Evolutionary conservation across 2,888 invertebrate species (phyloP).

Genomic region (Scaptomyza cyrtandrae): DNA sequence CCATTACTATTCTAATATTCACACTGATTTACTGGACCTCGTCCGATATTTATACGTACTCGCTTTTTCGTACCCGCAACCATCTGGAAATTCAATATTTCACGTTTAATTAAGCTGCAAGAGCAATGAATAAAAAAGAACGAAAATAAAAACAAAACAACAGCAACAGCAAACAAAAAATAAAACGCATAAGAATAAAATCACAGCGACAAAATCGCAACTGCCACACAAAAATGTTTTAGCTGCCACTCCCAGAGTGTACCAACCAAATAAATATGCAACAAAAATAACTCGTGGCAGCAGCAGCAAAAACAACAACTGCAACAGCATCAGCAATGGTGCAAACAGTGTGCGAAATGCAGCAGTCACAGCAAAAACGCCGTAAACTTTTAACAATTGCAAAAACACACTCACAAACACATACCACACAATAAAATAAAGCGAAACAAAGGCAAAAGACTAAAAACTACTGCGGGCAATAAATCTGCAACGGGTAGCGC

Average conservation of each 20-base stretch:
- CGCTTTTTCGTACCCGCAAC: slow-evolving; percentile 31
- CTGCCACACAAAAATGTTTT: slow-evolving; percentile 60
- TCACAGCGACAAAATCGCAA: slow-evolving; percentile 71
- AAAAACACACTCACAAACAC: slow-evolving; percentile 45
- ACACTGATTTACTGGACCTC: slow-evolving; percentile 36
- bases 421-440: slow-evolving; percentile 41
- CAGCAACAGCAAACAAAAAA: slow-evolving; percentile 5
- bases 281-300: slow-evolving; percentile 38
- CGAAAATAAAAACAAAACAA: slow-evolving; percentile 16
- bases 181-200: slow-evolving; percentile 40
- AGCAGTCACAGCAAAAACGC: slow-evolving; percentile 73
- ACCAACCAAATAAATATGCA: slow-evolving; percentile 57
- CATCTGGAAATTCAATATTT: slow-evolving; percentile 69
- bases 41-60: slow-evolving; percentile 43
- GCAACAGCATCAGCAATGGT: slow-evolving; percentile 27
- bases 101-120: slow-evolving; percentile 76
- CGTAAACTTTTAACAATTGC: slow-evolving; percentile 76
- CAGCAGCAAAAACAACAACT: background rate
- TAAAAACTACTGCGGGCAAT: slow-evolving; percentile 73
- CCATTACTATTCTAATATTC: slow-evolving; percentile 39
- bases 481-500: slow-evolving; percentile 58
- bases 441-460: slow-evolving; percentile 56
- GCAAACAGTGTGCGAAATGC: slow-evolving; percentile 70
- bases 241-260: slow-evolving; percentile 43
- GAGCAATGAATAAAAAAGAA: slow-evolving; percentile 36